These are phyloP conservation scores for Danio kyathit DNA, from an alignment of 2,797 vertebrate species.

Conservation along the genomic window DNA sequence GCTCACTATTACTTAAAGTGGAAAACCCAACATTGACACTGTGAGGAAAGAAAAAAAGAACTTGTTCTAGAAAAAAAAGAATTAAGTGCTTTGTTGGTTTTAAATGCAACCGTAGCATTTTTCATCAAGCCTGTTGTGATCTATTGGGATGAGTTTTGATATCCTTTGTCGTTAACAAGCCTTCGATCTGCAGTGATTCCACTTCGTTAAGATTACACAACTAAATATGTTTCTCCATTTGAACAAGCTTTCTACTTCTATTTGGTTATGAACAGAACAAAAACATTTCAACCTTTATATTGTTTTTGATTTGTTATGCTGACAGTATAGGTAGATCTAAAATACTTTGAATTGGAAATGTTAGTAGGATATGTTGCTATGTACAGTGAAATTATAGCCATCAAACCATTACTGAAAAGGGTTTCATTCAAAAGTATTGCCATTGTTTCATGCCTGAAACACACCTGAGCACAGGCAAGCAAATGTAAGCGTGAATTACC, in stretches of 20 bases:
- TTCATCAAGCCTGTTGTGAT: constrained; percentile 62
- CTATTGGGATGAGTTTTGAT: constrained; percentile 55
- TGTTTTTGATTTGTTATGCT: constrained; percentile 57
- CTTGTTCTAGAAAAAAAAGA: constrained; percentile 27
- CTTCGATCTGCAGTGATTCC: constrained; percentile 58
- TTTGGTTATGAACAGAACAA: constrained; percentile 82
- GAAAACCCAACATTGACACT: constrained; percentile 46
- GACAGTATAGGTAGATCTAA: constrained; percentile 61
- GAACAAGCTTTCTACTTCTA: constrained; percentile 82
- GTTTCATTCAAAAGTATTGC: constrained; percentile 77
- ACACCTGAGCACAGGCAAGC: constrained; percentile 67
- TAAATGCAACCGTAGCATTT: constrained; percentile 66
- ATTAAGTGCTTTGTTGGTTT: constrained; percentile 63
- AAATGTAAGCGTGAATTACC: constrained; percentile 34
- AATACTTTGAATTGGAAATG: constrained; percentile 66
- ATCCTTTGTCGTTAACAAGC: constrained; percentile 54
- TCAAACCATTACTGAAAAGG: constrained; percentile 55
- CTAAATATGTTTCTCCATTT: constrained; percentile 76
- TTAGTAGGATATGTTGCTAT: constrained; percentile 75
- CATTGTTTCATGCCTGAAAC: constrained; percentile 73
- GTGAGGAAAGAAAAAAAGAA: constrained; percentile 41
- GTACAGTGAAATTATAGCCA: constrained; percentile 73
- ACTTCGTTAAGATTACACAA: constrained; percentile 65
- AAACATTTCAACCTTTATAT: constrained; percentile 54
- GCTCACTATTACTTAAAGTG: constrained; percentile 61